Evolutionary conservation across 2,797 vertebrate genomes (phyloP), one percentile per base, ranked within the genome.

Genomic region (Hybognathus amarus): DNA sequence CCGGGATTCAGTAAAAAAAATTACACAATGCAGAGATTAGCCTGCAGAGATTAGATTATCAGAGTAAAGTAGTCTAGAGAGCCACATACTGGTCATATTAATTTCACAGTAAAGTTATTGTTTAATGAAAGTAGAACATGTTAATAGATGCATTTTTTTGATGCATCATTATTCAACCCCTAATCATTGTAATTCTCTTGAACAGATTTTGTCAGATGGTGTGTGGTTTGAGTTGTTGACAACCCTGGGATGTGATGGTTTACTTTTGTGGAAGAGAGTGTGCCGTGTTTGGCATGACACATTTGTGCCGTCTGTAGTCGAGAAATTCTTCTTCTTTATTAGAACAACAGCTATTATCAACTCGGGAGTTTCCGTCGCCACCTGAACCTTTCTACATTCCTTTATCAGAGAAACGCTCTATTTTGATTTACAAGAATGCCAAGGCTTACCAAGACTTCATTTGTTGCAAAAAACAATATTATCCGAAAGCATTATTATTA

Each of bases 161-260:
- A 33, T 61, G n/a, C 4, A n/a, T 59, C n/a, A 24, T 24, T 15
- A 61, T 27, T 61, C 5, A 61, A 13, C 12, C 59, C 24, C 24
- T 61, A 27, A 61, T 61, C 27, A 61, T 61, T 18, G 6, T 2
- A 71, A 45, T 71, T 50, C 42, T 71, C 17, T 1, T 20, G 42
- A 71, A 15, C 69, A 50, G 69, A 71, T 71, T 47, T 71, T 70
- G n/a, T 70, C 42, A 70, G 68, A 70, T 70, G 68, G 68, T 70
- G 13, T 70, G 68, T 27, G n/a, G 3, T 45, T 70, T 47, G 42
- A 47, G 42, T 30, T 70, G 8, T 70, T 70, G 24, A 70, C 18
- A n/a, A 47, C 38, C n/a, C 68, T 1, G 4, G 42, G 42, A 70
- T 70, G 68, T 45, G 40, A 24, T 15, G 67, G n/a, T 69, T 69